phyloP scores from a whole-genome alignment of 2,797 vertebrate species.

The Anniella stebbinsi region DNA sequence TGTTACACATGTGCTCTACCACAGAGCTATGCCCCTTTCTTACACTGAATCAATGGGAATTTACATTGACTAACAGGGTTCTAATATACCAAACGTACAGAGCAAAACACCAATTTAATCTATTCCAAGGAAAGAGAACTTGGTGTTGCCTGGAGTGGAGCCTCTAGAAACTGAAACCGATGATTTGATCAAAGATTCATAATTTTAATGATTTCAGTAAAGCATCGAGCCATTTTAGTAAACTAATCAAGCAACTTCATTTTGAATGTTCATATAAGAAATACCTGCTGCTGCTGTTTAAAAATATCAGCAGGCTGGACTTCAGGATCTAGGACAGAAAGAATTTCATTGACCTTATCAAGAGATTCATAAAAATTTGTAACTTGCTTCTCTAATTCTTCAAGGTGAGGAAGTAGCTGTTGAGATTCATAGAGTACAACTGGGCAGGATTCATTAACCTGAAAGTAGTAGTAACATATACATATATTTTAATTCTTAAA shows the following conservation, averaged over 20 bases:
- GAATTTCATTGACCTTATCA: conserved; percentile 91
- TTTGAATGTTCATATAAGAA: conserved; percentile 34
- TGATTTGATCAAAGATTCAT: not conserved
- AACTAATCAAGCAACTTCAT: not conserved
- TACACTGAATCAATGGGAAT: not conserved
- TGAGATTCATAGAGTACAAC: conserved; percentile 90
- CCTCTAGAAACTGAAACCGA: not conserved
- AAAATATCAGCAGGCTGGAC: conserved; percentile 86
- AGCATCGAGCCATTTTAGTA: not conserved
- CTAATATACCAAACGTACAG: not conserved
- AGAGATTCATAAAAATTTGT: conserved; percentile 93
- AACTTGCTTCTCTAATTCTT: conserved; percentile 95
- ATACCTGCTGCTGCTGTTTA: conserved; percentile 95
- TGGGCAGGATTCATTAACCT: conserved; percentile 89
- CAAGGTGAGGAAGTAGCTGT: conserved; percentile 86
- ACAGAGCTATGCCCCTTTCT: not conserved
- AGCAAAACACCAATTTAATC: not conserved
- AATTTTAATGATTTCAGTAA: not conserved
- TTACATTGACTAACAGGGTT: not conserved
- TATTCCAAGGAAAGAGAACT: not conserved
- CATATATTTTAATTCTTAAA: conserved; percentile 18
- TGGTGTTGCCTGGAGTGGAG: not conserved
- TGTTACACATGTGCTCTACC: not conserved
- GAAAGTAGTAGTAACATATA: conserved; percentile 43
- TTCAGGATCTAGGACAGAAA: conserved; percentile 85